These are phyloP conservation scores for Furcula furcula DNA, from an alignment of 2,888 invertebrate genomes.

Conservation along the genomic window DNA sequence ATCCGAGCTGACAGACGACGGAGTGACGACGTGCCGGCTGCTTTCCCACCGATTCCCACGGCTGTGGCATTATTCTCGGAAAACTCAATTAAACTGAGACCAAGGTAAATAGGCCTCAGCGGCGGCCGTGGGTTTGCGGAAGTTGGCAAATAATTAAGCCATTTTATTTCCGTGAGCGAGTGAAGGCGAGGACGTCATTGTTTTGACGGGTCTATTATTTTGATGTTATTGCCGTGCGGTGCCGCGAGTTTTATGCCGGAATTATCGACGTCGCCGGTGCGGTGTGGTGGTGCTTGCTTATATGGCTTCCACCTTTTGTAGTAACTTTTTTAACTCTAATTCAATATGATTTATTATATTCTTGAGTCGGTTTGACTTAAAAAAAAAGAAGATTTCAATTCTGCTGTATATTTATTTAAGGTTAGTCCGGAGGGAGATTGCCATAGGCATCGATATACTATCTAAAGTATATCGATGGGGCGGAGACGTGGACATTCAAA, in stretches of 20 bases:
- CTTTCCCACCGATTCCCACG: neutral
- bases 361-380: no score
- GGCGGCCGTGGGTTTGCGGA: no score
- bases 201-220: constrained; percentile 14
- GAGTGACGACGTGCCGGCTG: neutral
- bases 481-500: no score
- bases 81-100: constrained; percentile 20
- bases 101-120: constrained; percentile 24
- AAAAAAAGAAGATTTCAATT: no score
- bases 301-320: neutral
- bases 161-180: constrained; percentile 14
- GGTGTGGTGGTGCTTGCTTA: neutral
- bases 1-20: neutral
- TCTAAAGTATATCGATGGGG: no score
- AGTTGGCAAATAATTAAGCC: constrained; percentile 25
- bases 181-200: constrained; percentile 9
- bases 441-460: no score
- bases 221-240: constrained; percentile 3
- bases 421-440: no score
- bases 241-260: neutral
- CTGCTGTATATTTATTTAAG: no score
- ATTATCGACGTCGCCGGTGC: neutral
- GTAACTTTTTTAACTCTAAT: no score
- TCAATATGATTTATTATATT: no score
- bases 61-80: constrained; percentile 6